Evolutionary conservation across 2,797 vertebrate genomes (phyloP), one percentile per base, ranked within the genome.

Genomic region (Eleutherodactylus coqui): DNA sequence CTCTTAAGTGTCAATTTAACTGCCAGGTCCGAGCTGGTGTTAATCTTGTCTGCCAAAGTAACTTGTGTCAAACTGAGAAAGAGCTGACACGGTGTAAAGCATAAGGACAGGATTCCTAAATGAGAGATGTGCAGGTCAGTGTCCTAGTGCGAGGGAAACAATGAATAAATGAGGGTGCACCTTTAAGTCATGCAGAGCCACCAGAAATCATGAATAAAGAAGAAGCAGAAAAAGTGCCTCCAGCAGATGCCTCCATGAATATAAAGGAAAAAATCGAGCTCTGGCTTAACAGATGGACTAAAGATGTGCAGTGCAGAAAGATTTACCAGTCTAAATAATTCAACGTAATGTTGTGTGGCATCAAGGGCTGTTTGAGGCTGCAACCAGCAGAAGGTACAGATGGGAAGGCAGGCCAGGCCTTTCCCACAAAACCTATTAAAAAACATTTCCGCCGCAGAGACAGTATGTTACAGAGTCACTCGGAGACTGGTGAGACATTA

Each of bases 301-400:
- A 96, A 97, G 96, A 97, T 96, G 96, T 96, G 96, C 95, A 93
- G 95, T 92, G 96, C 95, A 94, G 95, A 95, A 96, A 97, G 96
- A 97, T 97, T 96, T 97, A 97, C 96, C 96, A 96, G 95, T 96
- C 96, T 97, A 97, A 97, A 98, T 98, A 97, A 98, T 98, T 98
- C 96, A 98, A 91, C 90, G 93, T 92, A 94, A 93, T 91, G 93
- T 93, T 90, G 93, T 92, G 91, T 93, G 93, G 94, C 92, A 92
- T 92, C 92, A 91, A 91, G 92, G 79, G 89, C 92, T 92, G 91
- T 91, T 91, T 89, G 85, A 92, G 91, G 86, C 77, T 91, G 90
- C 91, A 93, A 90, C 92, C 88, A 36, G 94, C 94, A 95, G 93
- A 94, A 93, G 93, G 93, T 93, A 91, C 94, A 94, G 94, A 94